Conservation (phyloP, 2,113 vertebrate genomes). For the Nibea albiflora region DNA sequence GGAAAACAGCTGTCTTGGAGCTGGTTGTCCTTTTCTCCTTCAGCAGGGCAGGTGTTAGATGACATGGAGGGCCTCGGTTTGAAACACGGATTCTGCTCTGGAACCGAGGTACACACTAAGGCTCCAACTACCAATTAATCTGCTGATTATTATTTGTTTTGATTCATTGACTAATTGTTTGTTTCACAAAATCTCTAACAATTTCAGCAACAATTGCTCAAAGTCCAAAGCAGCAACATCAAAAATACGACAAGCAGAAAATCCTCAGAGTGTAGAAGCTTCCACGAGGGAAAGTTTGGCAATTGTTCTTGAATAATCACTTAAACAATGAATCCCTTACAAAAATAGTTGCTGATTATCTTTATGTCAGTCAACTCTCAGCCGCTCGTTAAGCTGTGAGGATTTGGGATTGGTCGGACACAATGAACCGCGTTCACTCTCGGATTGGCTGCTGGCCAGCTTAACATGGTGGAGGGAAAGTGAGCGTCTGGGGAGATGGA, state of each 20-base stretch:
- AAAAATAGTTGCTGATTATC: neutral
- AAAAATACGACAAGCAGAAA: neutral
- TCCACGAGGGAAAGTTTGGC: neutral
- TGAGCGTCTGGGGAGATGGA: conserved; percentile 5
- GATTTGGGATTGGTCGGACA: conserved; percentile 49
- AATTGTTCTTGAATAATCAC: neutral
- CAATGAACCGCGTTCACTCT: conserved; percentile 21
- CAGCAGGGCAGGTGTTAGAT: neutral
- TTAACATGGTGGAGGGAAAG: neutral
- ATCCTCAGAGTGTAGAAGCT: neutral
- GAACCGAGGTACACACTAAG: neutral
- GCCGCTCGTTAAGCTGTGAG: conserved; percentile 35
- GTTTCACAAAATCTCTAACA: neutral
- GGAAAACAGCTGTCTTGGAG: neutral
- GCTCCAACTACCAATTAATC: neutral
- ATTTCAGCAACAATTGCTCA: neutral
- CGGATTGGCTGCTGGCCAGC: conserved; percentile 38
- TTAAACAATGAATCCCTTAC: neutral
- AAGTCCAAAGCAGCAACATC: no score
- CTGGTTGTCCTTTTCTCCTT: neutral
- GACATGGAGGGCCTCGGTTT: neutral
- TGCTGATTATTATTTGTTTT: neutral
- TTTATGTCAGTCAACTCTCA: conserved; percentile 19
- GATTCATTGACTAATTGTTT: neutral
- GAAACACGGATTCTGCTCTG: neutral